Conservation (phyloP, 2,113 vertebrate species). For the Odocoileus hemionus region DNA sequence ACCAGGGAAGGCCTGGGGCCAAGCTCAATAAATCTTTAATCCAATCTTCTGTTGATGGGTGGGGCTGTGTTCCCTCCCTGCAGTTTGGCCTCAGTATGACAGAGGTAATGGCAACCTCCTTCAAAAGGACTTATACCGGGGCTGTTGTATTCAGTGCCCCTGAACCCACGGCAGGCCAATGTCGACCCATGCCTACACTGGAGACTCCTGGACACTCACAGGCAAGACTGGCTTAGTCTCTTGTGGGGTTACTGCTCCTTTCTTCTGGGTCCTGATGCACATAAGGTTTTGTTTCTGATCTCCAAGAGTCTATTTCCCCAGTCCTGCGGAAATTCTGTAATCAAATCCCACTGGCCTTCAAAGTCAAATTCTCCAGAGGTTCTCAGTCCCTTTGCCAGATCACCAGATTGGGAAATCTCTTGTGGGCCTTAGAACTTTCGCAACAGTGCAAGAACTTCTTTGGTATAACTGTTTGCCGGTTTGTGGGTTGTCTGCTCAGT, state of each 20-base stretch:
- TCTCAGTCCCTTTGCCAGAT: neutral
- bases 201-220: neutral
- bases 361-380: neutral
- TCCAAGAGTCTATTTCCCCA: neutral
- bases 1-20: neutral
- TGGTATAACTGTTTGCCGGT: neutral
- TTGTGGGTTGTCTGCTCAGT: neutral
- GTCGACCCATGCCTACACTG: neutral
- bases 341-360: neutral
- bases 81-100: neutral
- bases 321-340: neutral
- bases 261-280: neutral
- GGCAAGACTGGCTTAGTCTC: neutral
- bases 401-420: neutral
- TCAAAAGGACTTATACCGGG: neutral
- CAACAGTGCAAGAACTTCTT: neutral
- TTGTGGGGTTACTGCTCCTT: neutral
- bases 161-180: neutral
- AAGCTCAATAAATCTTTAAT: neutral
- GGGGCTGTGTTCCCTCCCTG: neutral
- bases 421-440: neutral
- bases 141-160: neutral
- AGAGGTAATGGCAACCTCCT: neutral
- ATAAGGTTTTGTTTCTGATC: neutral
- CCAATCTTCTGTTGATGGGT: neutral